phyloP scores from a whole-genome alignment of 1,140 invertebrate species.

The Papilio aristodemus region DNA sequence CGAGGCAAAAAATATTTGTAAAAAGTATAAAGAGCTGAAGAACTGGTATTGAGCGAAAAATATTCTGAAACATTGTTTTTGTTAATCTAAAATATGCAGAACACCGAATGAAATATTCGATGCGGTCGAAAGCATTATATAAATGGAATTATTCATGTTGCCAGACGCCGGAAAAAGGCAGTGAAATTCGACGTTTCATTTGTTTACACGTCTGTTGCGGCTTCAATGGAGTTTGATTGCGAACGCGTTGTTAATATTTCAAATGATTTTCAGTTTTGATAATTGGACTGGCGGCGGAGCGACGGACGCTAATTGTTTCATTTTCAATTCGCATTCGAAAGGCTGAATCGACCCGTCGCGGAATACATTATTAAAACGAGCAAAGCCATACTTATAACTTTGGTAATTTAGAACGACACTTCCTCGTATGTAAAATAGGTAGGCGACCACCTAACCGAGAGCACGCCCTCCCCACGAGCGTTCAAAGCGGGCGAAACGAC shows the following conservation, averaged over 20 bases:
- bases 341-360: constrained; percentile 26
- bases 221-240: constrained; percentile 54
- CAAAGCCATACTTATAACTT: constrained; percentile 49
- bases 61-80: constrained; percentile 68
- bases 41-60: constrained; percentile 48
- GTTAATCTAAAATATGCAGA: constrained; percentile 72
- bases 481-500: constrained; percentile 77
- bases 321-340: constrained; percentile 31
- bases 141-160: constrained; percentile 74
- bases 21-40: constrained; percentile 29
- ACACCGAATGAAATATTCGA: constrained; percentile 74
- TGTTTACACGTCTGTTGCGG: constrained; percentile 61
- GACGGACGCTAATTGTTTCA: constrained; percentile 40
- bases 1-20: neutral
- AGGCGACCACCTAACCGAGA: constrained; percentile 53
- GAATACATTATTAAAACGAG: constrained; percentile 43
- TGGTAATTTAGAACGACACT: constrained; percentile 49
- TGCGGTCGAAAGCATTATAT: constrained; percentile 72
- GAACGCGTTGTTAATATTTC: constrained; percentile 44
- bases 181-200: constrained; percentile 72
- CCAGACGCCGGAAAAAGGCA: constrained; percentile 69
- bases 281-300: constrained; percentile 29
- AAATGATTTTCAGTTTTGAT: constrained; percentile 40
- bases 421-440: constrained; percentile 66
- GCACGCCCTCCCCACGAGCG: constrained; percentile 68